Evolutionary conservation across 2,797 vertebrate species (phyloP).

Genomic region (Melanitta fusca): DNA sequence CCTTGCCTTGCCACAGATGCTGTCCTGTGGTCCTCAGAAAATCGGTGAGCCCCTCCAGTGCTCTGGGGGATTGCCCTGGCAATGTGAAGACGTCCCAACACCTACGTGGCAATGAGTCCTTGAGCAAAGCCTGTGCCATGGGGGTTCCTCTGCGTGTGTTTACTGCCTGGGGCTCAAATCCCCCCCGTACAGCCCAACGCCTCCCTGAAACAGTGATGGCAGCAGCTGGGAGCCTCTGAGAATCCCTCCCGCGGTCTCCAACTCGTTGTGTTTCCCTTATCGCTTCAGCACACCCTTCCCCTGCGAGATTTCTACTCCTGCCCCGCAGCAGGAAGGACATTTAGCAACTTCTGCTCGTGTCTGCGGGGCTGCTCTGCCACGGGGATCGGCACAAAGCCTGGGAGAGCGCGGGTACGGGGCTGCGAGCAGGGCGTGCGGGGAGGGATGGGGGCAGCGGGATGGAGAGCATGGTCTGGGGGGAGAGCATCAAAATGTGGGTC

Average conservation of each 20-base stretch:
- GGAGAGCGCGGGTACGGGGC: neutral
- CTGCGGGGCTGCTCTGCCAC: accelerated
- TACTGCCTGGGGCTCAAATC: neutral
- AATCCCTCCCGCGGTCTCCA: neutral
- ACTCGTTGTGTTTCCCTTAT: neutral
- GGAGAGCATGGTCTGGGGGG: neutral
- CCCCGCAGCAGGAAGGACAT: slow-evolving; percentile 14
- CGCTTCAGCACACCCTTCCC: slow-evolving; percentile 32
- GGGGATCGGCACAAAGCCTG: accelerated
- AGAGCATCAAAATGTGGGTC: neutral
- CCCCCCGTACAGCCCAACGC: accelerated
- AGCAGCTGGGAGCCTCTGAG: neutral
- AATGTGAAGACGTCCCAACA: accelerated
- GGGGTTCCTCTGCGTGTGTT: accelerated
- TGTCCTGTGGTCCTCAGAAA: neutral
- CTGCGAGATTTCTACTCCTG: neutral
- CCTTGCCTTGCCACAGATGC: neutral
- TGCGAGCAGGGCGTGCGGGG: accelerated
- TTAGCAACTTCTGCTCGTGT: neutral
- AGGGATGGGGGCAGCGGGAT: neutral
- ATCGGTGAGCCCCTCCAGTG: accelerated
- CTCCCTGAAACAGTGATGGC: neutral
- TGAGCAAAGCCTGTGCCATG: neutral
- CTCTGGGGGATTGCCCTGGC: accelerated
- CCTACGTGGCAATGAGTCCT: accelerated